Percentiles rank a stretch among this genome's conserved stretches.
phyloP scores from a whole-genome alignment of 2,888 invertebrate species.

The Drosophila barbarae region DNA sequence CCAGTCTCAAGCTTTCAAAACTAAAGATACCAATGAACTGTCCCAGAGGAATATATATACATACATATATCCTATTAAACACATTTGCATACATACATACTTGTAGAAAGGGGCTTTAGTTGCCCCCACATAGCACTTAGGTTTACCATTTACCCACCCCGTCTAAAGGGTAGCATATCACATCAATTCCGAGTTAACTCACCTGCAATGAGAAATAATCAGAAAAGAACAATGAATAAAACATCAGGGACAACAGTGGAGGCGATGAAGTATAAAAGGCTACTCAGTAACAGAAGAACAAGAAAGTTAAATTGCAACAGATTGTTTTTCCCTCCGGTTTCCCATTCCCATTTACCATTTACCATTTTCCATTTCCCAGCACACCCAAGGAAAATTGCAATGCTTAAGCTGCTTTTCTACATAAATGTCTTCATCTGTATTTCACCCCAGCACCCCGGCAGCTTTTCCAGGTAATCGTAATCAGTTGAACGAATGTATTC shows the following conservation, averaged over 20 bases:
- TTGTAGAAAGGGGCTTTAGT: not conserved
- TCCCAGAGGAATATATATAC: not conserved
- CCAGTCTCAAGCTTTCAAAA: not conserved
- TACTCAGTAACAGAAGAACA: slow-evolving; percentile 10
- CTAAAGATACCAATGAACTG: not conserved
- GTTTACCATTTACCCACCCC: not conserved
- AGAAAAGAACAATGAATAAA: slow-evolving; percentile 32
- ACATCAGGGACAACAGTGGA: slow-evolving; percentile 13
- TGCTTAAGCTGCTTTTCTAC: slow-evolving; percentile 20
- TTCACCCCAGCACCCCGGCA: slow-evolving; percentile 5
- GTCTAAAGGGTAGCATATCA: slow-evolving; percentile 16
- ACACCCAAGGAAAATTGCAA: slow-evolving; percentile 6
- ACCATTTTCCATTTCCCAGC: not conserved
- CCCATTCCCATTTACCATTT: not conserved
- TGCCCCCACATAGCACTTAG: not conserved
- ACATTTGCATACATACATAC: not conserved
- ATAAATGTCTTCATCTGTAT: slow-evolving; percentile 28
- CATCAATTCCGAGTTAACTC: slow-evolving; percentile 43
- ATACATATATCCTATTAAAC: not conserved
- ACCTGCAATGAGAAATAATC: slow-evolving; percentile 36
- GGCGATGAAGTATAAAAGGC: slow-evolving; percentile 10
- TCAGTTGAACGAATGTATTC: slow-evolving; percentile 54
- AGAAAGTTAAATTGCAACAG: slow-evolving; percentile 41
- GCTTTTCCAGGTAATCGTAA: slow-evolving; percentile 32
- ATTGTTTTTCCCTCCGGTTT: slow-evolving; percentile 25